Evolutionary conservation across 2,797 vertebrate genomes (phyloP), one percentile per base, ranked within the genome.

Genomic region (Phataginus tricuspis): DNA sequence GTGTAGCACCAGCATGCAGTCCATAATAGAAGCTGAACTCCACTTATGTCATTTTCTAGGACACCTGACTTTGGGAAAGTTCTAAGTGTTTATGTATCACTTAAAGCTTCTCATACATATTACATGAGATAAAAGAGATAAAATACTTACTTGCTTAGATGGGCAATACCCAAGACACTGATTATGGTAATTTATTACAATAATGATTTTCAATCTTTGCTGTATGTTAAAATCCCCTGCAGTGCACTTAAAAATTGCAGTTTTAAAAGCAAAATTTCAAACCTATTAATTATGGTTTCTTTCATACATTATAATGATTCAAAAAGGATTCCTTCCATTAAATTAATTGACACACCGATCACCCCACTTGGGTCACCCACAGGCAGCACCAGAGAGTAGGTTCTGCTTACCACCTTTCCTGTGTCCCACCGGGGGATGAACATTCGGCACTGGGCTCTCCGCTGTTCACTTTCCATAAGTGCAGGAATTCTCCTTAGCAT

Each of bases 1-100:
- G 5, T 0, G 8, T 4, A 16, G 9, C 34, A 29, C 4, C 14
- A 61, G 11, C 14, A 3, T 9, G 25, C 0, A 19, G 12, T 27
- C 8, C 3, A 1, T 4, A 18, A 8, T 0, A 3, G 15, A 61
- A 53, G 15, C 0, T 4, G 10, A 55, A 66, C 45, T 29, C 31
- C 18, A 2, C 42, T 12, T 49, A 3, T 7, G 12, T 34, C 29
- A 15, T 55, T n/a, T 29, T 15, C 34, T 4, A 6, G n/a, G 64
- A 34, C 25, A 34, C 4, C 1, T 49, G 27, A 61, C 23, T 10
- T 13, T 15, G 13, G 27, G 23, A 19, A 66, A 66, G 39, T 61
- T 21, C 10, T 34, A 2, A 2, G 15, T 27, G 14, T 63, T 37
- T 68, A 16, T 0, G 0, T 42, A 21, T 27, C 49, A 37, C 21